Conservation (phyloP, 2,888 invertebrate genomes). For the Andrena fulva region DNA sequence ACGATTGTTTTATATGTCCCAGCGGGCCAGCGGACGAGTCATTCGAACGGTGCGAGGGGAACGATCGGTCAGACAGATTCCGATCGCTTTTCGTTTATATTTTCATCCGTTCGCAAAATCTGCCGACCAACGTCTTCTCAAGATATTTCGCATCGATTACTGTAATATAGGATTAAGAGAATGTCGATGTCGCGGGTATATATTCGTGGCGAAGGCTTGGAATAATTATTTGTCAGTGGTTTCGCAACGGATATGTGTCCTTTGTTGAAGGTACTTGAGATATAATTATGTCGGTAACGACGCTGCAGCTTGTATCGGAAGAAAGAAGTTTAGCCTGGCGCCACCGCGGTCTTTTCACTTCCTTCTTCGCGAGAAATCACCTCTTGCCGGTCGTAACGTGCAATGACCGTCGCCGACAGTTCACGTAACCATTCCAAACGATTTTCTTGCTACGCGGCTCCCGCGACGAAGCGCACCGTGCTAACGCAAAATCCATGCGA, state of each 20-base stretch:
- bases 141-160: neutral
- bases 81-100: neutral
- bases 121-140: constrained; percentile 1
- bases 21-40: constrained; percentile 20
- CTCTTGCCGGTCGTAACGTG: constrained; percentile 27
- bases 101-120: constrained; percentile 24
- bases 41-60: constrained; percentile 17
- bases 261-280: constrained; percentile 6
- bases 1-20: constrained; percentile 48
- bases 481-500: constrained; percentile 23
- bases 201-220: neutral
- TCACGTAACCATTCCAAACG: constrained; percentile 62
- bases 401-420: constrained; percentile 38
- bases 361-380: constrained; percentile 57
- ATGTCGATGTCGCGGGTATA: constrained; percentile 8
- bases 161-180: constrained; percentile 5
- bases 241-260: constrained; percentile 19
- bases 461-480: constrained; percentile 20
- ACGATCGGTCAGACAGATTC: constrained; percentile 38
- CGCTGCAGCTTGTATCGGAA: constrained; percentile 14
- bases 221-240: constrained; percentile 11
- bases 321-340: constrained; percentile 40
- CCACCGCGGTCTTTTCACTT: constrained; percentile 49
- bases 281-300: constrained; percentile 26
- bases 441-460: constrained; percentile 18